phyloP scores from a whole-genome alignment of 2,113 vertebrate species.

The Myodes glareolus region DNA sequence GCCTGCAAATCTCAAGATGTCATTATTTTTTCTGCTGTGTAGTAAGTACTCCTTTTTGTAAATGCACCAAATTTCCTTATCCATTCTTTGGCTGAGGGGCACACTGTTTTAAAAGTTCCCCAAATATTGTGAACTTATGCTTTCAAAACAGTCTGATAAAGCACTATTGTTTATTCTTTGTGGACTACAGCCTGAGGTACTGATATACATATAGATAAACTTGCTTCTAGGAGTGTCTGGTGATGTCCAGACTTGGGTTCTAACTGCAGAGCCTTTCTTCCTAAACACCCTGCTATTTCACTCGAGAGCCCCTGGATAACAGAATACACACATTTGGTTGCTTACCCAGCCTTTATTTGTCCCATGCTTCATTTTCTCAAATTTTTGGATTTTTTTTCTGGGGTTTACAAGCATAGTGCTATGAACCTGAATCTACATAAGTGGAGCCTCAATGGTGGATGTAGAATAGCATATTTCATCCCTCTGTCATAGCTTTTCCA shows the following conservation, averaged over 20 bases:
- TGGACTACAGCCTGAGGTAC: not conserved
- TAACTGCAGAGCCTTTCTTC: not conserved
- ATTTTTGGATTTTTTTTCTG: not conserved
- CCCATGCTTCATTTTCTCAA: not conserved
- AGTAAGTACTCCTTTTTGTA: too few species aligned
- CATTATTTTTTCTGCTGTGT: too few species aligned
- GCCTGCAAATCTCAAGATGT: too few species aligned
- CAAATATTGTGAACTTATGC: not conserved
- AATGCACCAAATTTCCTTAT: too few species aligned
- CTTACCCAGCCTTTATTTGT: not conserved
- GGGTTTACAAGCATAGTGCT: not conserved
- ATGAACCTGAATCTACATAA: not conserved
- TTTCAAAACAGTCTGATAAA: not conserved
- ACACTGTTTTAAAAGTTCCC: not conserved
- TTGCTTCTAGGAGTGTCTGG: not conserved
- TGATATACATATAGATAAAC: not conserved
- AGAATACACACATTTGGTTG: not conserved
- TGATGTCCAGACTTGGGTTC: not conserved
- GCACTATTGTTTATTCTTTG: not conserved
- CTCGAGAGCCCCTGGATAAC: not conserved
- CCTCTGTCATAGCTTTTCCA: not conserved
- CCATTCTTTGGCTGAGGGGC: too few species aligned
- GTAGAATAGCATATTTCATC: not conserved
- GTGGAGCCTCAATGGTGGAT: not conserved
- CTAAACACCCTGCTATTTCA: not conserved